Conservation (phyloP, 2,888 invertebrate genomes). For the Pandemis cinnamomeana region DNA sequence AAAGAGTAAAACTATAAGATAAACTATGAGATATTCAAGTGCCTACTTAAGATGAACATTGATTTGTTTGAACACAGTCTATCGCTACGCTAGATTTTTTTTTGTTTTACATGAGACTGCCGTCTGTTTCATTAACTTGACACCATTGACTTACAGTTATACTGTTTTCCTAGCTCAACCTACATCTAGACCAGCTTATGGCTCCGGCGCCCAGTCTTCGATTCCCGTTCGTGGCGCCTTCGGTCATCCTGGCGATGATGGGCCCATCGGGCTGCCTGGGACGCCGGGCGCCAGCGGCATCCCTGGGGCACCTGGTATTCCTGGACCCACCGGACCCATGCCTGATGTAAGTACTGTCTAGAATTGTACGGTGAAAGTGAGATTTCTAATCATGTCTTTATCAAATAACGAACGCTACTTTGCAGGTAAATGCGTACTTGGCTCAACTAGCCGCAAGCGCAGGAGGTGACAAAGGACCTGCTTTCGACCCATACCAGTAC, state of each 20-base stretch:
- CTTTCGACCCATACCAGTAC: constrained; percentile 88
- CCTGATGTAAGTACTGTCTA: constrained; percentile 85
- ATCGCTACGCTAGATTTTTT: too few relatives aligned
- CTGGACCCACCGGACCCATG: constrained; percentile 88
- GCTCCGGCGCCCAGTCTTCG: constrained; percentile 48
- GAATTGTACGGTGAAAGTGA: neutral
- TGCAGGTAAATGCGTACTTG: constrained; percentile 88
- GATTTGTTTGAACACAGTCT: too few relatives aligned
- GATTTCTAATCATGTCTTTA: too few relatives aligned
- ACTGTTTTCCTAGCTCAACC: constrained; percentile 40
- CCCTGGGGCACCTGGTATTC: constrained; percentile 87
- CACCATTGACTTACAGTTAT: neutral
- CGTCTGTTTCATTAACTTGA: neutral
- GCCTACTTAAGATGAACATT: too few relatives aligned
- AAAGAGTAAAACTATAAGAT: too few relatives aligned
- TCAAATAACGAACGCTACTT: neutral
- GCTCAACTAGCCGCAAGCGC: constrained; percentile 89
- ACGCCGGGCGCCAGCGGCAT: constrained; percentile 85
- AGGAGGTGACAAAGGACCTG: constrained; percentile 91
- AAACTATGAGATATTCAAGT: too few relatives aligned
- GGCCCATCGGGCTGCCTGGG: constrained; percentile 85
- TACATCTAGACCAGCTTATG: constrained; percentile 47
- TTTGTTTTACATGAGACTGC: neutral
- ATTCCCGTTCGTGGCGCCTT: constrained; percentile 78
- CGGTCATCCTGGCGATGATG: constrained; percentile 83